Percentiles rank a stretch among this genome's conserved stretches.
Evolutionary conservation across 1,140 invertebrate species (phyloP).

Genomic region (Scylla paramamosain): DNA sequence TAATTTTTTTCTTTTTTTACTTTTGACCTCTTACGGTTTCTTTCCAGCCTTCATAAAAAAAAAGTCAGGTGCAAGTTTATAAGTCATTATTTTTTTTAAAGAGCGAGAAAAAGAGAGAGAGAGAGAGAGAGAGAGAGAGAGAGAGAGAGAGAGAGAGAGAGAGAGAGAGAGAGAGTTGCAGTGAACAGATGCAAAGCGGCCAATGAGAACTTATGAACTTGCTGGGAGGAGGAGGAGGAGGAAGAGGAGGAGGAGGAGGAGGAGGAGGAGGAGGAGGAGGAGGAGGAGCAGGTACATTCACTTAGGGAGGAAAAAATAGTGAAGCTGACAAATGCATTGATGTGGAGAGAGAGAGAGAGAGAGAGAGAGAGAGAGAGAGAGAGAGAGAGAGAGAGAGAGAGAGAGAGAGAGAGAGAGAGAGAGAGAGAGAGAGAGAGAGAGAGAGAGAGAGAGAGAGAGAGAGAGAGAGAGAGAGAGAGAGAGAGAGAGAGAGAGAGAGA

Average conservation of each 20-base stretch:
- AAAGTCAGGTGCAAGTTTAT: too few relatives aligned
- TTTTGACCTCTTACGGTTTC: too few relatives aligned
- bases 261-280: too few relatives aligned
- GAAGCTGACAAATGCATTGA: neutral
- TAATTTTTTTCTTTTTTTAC: too few relatives aligned
- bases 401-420: neutral
- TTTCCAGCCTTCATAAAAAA: too few relatives aligned
- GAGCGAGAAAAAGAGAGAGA: conserved; percentile 55
- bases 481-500: conserved; percentile 33
- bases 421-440: neutral
- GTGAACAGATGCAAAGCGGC: neutral
- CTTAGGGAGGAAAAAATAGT: neutral
- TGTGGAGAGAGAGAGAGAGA: neutral
- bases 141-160: neutral
- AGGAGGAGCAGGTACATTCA: too few relatives aligned
- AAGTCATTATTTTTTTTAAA: too few relatives aligned
- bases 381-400: too few relatives aligned
- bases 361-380: neutral
- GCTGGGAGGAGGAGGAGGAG: neutral
- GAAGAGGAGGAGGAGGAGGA: too few relatives aligned
- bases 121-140: conserved; percentile 56
- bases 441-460: neutral
- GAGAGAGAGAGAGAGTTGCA: neutral
- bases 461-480: neutral
- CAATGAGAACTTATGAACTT: neutral